Evolutionary conservation across 2,888 invertebrate species (phyloP), one percentile per base, ranked within the genome.

Genomic region (Polymixis flavicincta): DNA sequence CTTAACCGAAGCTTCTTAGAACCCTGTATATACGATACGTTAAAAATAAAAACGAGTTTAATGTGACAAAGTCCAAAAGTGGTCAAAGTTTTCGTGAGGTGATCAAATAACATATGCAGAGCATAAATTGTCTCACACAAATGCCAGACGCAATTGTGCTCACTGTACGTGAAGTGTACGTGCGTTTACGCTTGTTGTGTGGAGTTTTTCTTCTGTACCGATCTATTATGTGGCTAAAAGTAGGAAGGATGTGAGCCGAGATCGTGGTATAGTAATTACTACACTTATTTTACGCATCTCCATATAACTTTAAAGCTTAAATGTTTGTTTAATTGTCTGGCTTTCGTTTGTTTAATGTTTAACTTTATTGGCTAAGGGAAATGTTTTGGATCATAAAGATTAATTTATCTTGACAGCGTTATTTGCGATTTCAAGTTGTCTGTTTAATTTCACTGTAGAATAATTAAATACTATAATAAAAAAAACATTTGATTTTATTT

Each of bases 281-380:
- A 13, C 48, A n/a, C 28, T 54, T 64, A 59, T 63, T 59, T 59
- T 37, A 80, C 22, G 13, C 32, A 54, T 52, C 59, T 3, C 19
- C 22, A 13, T 52, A 57, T 28, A 71, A 78, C 17, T 55, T 67
- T 22, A 14, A 55, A 50, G 32, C 25, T 50, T 19, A 42, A 70
- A 79, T 79, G 28, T 63, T 77, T 63, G 42, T 28, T 76, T 28
- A 64, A 59, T 37, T 65, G 37, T 28, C 19, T 64, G 64, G 28
- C 17, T 68, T 78, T 65, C 22, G 25, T 42, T 37, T 2, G 37
- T 48, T 45, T n/a, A 32, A 45, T 17, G 25, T 60, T 54, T 60
- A 11, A 42, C 60, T 54, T n/a, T 60, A 19, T 50, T 19, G n/a
- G 4, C 14, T 22, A 14, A 19, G 17, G 37, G 13, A 50, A 50